These are phyloP conservation scores for Pelodiscus sinensis DNA, from an alignment of 2,113 vertebrate genomes.

Conservation along the genomic window DNA sequence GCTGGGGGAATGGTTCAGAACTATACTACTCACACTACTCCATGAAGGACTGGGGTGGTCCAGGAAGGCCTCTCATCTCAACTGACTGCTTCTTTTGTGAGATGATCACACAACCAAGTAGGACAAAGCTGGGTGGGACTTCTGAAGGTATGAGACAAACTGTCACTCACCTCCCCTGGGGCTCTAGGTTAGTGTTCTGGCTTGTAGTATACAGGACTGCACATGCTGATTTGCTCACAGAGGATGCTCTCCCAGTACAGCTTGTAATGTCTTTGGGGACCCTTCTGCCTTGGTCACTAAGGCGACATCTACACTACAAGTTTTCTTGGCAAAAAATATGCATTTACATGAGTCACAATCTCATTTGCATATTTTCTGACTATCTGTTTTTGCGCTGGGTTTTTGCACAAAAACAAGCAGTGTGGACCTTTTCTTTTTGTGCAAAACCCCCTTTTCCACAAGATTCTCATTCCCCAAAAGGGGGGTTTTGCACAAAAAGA, in stretches of 20 bases:
- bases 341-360: too few relatives aligned
- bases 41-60: background rate
- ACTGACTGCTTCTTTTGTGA: background rate
- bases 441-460: too few relatives aligned
- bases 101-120: background rate
- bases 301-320: too few relatives aligned
- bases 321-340: too few relatives aligned
- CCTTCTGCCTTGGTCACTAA: background rate
- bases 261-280: too few relatives aligned
- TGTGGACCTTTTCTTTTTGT: too few relatives aligned
- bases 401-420: too few relatives aligned
- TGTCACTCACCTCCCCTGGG: background rate
- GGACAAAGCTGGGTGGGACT: background rate
- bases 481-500: too few relatives aligned
- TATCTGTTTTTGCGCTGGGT: too few relatives aligned
- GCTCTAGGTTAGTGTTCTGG: background rate
- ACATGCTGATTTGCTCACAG: background rate
- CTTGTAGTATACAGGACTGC: background rate
- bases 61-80: background rate
- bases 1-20: background rate
- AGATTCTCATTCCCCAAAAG: too few relatives aligned
- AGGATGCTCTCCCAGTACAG: background rate
- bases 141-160: background rate
- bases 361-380: too few relatives aligned
- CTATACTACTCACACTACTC: background rate